phyloP scores from a whole-genome alignment of 1,140 invertebrate genomes.

The Trichomalopsis sarcophagae region DNA sequence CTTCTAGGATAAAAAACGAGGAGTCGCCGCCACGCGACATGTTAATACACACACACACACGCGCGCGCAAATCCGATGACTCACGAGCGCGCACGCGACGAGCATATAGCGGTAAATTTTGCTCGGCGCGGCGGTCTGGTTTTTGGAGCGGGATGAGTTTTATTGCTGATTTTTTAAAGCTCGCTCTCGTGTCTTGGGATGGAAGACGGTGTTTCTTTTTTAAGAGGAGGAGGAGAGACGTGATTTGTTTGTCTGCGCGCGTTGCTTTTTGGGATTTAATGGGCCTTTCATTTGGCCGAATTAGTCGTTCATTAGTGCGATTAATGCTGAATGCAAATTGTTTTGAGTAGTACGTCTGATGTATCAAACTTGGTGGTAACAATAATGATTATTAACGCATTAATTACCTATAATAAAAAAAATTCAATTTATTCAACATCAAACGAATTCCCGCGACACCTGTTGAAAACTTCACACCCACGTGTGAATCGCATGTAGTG shows the following conservation, averaged over 20 bases:
- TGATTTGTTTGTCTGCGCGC: not conserved
- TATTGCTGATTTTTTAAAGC: not conserved
- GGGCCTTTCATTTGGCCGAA: not conserved
- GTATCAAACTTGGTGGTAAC: too few relatives aligned
- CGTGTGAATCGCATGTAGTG: too few relatives aligned
- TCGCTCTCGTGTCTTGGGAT: too few relatives aligned
- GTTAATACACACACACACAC: conserved; percentile 6
- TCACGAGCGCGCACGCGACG: not conserved
- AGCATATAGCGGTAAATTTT: conserved; percentile 13
- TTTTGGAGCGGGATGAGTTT: not conserved
- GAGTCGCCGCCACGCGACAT: conserved; percentile 11
- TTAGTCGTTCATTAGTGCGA: not conserved
- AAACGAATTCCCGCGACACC: not conserved
- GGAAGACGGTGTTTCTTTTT: not conserved
- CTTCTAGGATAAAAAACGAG: not conserved
- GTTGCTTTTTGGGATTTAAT: not conserved
- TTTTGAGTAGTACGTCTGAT: too few relatives aligned
- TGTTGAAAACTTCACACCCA: not conserved
- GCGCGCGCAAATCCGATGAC: conserved; percentile 18
- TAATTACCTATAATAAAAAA: too few relatives aligned
- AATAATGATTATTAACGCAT: too few relatives aligned
- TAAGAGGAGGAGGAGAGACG: not conserved
- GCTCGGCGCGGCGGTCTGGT: not conserved
- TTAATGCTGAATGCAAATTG: too few relatives aligned
- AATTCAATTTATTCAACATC: too few relatives aligned